A percentile compares a stretch with the other conserved stretches of the same genome.
These are phyloP conservation scores for Prorops nasuta DNA, from an alignment of 1,140 invertebrate genomes.

Conservation along the genomic window DNA sequence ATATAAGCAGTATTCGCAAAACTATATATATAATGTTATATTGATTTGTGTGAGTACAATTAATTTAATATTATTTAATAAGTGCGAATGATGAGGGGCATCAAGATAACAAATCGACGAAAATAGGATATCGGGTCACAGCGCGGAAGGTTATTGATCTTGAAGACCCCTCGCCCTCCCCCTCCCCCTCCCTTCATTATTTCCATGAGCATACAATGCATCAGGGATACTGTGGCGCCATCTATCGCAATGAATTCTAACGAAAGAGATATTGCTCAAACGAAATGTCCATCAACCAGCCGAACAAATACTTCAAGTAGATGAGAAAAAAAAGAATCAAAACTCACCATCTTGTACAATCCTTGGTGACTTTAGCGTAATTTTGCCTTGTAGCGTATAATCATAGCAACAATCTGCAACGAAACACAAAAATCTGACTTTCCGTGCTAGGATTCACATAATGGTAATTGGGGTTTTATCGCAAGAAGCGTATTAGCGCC, in stretches of 20 bases:
- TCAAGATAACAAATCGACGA: no score
- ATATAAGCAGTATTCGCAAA: neutral
- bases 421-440: constrained; percentile 28
- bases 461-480: neutral
- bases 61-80: neutral
- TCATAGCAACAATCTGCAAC: constrained; percentile 34
- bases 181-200: neutral
- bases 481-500: constrained; percentile 17
- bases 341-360: constrained; percentile 29
- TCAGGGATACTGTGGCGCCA: no score
- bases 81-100: no score
- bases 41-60: neutral
- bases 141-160: constrained; percentile 30
- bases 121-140: constrained; percentile 26
- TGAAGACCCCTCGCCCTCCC: neutral
- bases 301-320: no score
- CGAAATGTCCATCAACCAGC: no score
- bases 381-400: constrained; percentile 13
- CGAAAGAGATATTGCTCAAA: no score
- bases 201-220: neutral
- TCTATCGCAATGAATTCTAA: no score
- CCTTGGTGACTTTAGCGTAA: constrained; percentile 20
- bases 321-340: constrained; percentile 1
- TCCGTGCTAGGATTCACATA: neutral
- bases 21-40: no score